Percentiles rank a stretch among this genome's conserved stretches.
Conservation (phyloP, 2,888 invertebrate species). For the Tribolium freemani region DNA sequence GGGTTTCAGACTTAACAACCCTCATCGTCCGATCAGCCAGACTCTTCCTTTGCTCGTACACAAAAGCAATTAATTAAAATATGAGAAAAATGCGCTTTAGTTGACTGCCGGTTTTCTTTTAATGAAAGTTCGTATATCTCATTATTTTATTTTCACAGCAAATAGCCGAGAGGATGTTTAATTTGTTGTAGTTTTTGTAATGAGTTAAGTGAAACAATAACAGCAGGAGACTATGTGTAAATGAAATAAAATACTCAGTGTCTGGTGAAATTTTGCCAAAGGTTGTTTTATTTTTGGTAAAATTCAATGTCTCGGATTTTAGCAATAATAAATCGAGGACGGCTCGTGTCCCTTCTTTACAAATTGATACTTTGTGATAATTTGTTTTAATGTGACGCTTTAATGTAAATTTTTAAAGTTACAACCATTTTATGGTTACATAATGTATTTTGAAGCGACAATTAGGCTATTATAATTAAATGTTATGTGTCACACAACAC, state of each 20-base stretch:
- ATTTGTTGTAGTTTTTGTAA: constrained; percentile 28
- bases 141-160: constrained; percentile 3
- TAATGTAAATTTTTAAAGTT: neutral
- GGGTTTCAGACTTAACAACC: constrained; percentile 25
- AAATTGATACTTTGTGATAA: constrained; percentile 1
- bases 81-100: neutral
- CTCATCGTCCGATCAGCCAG: constrained; percentile 7
- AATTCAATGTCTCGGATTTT: constrained; percentile 14
- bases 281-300: constrained; percentile 24
- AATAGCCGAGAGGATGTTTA: constrained; percentile 23
- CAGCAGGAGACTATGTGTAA: constrained; percentile 1
- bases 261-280: constrained; percentile 32
- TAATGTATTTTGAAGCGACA: constrained; percentile 1
- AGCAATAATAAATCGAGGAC: constrained; percentile 18
- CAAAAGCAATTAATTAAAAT: constrained; percentile 19
- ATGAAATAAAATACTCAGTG: neutral
- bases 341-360: neutral
- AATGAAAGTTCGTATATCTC: neutral
- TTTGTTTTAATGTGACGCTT: constrained; percentile 6
- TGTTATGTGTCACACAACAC: neutral
- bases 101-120: neutral
- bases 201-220: constrained; percentile 4
- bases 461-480: neutral
- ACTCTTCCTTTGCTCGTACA: constrained; percentile 15
- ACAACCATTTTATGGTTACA: neutral